Conservation (phyloP, 1,140 invertebrate species). For the Laupala kohalensis region DNA sequence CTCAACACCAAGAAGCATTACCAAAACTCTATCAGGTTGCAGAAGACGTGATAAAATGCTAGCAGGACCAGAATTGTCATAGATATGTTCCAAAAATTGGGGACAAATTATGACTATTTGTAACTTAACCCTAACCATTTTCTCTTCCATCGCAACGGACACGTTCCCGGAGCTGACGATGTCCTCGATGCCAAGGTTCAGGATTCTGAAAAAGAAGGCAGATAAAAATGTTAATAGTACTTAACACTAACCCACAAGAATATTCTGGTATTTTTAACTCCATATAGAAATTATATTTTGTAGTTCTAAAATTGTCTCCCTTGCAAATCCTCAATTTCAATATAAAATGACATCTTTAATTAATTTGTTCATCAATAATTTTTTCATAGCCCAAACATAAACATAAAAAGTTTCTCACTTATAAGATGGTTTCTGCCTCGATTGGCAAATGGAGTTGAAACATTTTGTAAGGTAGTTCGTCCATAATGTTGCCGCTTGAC, state of each 20-base stretch:
- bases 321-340: too few relatives aligned
- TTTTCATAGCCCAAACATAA: too few relatives aligned
- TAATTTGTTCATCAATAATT: too few relatives aligned
- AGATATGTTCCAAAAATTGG: conserved; percentile 45
- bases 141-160: conserved; percentile 37
- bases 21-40: conserved; percentile 53
- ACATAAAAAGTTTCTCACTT: conserved; percentile 40
- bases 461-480: conserved; percentile 65
- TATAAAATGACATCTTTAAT: too few relatives aligned
- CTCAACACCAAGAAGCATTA: conserved; percentile 61
- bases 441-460: conserved; percentile 67
- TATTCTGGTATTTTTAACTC: too few relatives aligned
- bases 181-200: conserved; percentile 57
- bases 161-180: conserved; percentile 32
- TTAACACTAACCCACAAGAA: too few relatives aligned
- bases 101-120: conserved; percentile 71
- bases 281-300: too few relatives aligned
- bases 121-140: conserved; percentile 23
- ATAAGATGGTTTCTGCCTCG: conserved; percentile 54
- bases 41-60: conserved; percentile 44
- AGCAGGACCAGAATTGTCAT: conserved; percentile 36
- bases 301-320: too few relatives aligned
- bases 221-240: background rate
- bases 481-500: conserved; percentile 58
- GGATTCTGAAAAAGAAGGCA: conserved; percentile 47